Conservation (phyloP, 1,140 invertebrate genomes). For the Sinella curviseta region DNA sequence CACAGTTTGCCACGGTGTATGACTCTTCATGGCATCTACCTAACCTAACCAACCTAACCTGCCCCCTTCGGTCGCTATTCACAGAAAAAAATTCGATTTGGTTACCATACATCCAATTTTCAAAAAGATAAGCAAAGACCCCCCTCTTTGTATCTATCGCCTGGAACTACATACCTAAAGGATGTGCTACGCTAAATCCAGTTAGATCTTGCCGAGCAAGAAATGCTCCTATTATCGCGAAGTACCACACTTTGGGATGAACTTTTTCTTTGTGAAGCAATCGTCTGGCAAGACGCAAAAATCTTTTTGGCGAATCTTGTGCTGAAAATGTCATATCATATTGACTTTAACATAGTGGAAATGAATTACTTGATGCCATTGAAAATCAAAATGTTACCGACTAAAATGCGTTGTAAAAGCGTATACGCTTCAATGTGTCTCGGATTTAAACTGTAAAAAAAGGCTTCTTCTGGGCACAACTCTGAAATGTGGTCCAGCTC, state of each 20-base stretch:
- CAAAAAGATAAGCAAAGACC: no score
- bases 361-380: no score
- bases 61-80: no score
- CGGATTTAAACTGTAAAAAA: conserved; percentile 7
- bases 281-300: neutral
- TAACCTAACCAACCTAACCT: no score
- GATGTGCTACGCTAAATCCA: neutral
- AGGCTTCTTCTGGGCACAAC: neutral
- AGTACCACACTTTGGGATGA: conserved; percentile 14
- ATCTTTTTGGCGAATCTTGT: neutral
- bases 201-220: neutral
- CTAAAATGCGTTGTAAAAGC: neutral
- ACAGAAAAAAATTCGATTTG: no score
- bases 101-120: no score
- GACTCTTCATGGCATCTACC: no score
- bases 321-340: neutral
- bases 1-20: no score
- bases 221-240: neutral
- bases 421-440: neutral
- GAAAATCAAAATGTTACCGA: no score
- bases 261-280: neutral
- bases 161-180: no score
- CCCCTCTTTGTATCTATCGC: no score
- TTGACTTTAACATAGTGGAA: neutral
- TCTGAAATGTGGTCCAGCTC: neutral